Evolutionary conservation across 2,888 invertebrate genomes (phyloP).

Genomic region (Allacma fusca): DNA sequence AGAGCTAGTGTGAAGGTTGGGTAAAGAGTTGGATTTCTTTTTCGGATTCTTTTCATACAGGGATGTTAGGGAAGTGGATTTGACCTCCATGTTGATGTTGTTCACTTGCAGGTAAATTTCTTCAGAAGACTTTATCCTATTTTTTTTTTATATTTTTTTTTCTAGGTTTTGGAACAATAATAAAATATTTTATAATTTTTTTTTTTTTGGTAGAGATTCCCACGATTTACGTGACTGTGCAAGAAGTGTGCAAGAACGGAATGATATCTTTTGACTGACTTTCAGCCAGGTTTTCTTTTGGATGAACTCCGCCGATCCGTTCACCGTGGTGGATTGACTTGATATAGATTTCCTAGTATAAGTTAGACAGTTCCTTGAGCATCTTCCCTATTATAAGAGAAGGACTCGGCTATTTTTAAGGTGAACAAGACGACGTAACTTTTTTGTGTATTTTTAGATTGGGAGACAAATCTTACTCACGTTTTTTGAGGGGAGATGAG

Average conservation of each 20-base stretch:
- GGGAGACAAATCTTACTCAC: not conserved
- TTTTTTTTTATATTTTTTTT: not conserved
- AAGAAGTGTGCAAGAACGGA: too few species aligned
- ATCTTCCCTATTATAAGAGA: not conserved
- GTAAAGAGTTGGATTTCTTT: constrained; percentile 31
- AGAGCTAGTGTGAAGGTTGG: constrained; percentile 22
- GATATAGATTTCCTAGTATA: not conserved
- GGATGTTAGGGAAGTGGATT: constrained; percentile 27
- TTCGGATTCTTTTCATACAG: constrained; percentile 10
- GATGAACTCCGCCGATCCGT: not conserved
- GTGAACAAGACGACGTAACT: constrained; percentile 37
- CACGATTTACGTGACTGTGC: too few species aligned
- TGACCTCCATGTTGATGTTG: constrained; percentile 24
- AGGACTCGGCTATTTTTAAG: constrained; percentile 30
- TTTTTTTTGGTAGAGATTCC: too few species aligned
- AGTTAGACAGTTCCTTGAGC: not conserved
- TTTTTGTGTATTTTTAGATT: constrained; percentile 36
- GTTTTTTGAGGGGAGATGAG: not conserved
- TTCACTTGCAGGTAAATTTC: too few species aligned
- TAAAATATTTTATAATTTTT: too few species aligned
- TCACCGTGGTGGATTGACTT: constrained; percentile 18
- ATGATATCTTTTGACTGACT: constrained; percentile 1
- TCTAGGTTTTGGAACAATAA: too few species aligned
- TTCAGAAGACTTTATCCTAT: not conserved
- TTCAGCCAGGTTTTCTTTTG: not conserved